Evolutionary conservation across 2,888 invertebrate genomes (phyloP).

Genomic region (Napeogenes sylphis): DNA sequence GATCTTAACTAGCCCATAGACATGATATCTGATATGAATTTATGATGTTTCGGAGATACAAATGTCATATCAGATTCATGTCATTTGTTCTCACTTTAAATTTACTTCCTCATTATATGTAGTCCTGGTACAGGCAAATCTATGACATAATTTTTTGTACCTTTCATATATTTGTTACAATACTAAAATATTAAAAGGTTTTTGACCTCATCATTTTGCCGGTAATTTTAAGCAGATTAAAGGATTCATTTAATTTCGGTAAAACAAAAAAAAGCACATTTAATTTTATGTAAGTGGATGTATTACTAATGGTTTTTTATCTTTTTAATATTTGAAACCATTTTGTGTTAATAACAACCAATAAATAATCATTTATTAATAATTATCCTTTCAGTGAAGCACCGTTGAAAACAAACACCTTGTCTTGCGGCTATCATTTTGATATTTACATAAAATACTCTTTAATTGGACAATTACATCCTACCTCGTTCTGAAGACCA

Average conservation of each 20-base stretch:
- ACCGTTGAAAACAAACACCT: slow-evolving; percentile 33
- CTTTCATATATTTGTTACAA: too few relatives aligned
- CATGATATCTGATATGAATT: not conserved
- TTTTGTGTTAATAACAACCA: not conserved
- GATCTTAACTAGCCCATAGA: not conserved
- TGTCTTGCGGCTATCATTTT: slow-evolving; percentile 33
- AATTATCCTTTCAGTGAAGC: slow-evolving; percentile 12
- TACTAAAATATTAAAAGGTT: not conserved
- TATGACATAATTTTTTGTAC: too few relatives aligned
- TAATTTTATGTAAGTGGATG: too few relatives aligned
- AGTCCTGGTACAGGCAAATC: too few relatives aligned
- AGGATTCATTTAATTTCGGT: too few relatives aligned
- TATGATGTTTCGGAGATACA: not conserved
- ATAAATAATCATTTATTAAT: slow-evolving; percentile 1
- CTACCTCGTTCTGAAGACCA: slow-evolving; percentile 38
- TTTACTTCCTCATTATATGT: too few relatives aligned
- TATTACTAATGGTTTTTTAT: not conserved
- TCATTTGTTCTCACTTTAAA: too few relatives aligned
- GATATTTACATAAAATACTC: slow-evolving; percentile 69
- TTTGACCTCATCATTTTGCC: too few relatives aligned
- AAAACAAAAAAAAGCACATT: too few relatives aligned
- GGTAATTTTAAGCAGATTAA: too few relatives aligned
- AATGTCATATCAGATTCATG: not conserved
- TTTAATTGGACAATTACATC: slow-evolving; percentile 75
- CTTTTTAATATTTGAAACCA: not conserved